These are phyloP conservation scores for Danio jaintianensis DNA, from an alignment of 2,797 vertebrate species.

Conservation along the genomic window DNA sequence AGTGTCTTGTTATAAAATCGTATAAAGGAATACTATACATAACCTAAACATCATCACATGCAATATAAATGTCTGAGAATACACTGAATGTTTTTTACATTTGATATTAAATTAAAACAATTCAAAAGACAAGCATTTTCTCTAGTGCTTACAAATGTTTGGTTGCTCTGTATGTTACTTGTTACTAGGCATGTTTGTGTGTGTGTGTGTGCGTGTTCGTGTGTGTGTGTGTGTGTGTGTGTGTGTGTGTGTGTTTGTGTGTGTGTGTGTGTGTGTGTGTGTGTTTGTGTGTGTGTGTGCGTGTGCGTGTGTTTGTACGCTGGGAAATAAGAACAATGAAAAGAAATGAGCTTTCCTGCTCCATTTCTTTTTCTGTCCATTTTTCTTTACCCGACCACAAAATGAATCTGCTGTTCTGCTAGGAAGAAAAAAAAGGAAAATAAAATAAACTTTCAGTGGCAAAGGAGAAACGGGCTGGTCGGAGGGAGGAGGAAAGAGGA, in stretches of 20 bases:
- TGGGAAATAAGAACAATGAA: background rate
- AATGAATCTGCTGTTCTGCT: constrained; percentile 42
- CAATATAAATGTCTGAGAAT: background rate
- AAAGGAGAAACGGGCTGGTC: constrained; percentile 29
- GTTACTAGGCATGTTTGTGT: background rate
- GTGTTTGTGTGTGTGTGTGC: too few species aligned
- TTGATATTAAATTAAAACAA: background rate
- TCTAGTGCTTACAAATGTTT: background rate
- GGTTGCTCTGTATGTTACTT: background rate
- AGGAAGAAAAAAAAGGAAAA: constrained; percentile 33
- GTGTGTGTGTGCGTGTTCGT: too few species aligned
- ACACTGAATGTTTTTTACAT: background rate
- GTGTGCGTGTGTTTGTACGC: background rate
- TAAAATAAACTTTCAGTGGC: constrained; percentile 3
- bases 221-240: too few species aligned
- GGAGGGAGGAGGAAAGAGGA: constrained; percentile 25
- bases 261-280: too few species aligned
- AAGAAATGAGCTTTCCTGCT: constrained; percentile 36
- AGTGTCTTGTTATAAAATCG: background rate
- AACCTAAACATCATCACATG: background rate
- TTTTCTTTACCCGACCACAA: constrained; percentile 32
- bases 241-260: too few species aligned
- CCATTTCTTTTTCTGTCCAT: constrained; percentile 29
- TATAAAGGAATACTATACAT: background rate
- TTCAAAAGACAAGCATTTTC: background rate